Evolutionary conservation across 2,113 vertebrate genomes (phyloP).

Genomic region (Neolamprologus fasciatus): DNA sequence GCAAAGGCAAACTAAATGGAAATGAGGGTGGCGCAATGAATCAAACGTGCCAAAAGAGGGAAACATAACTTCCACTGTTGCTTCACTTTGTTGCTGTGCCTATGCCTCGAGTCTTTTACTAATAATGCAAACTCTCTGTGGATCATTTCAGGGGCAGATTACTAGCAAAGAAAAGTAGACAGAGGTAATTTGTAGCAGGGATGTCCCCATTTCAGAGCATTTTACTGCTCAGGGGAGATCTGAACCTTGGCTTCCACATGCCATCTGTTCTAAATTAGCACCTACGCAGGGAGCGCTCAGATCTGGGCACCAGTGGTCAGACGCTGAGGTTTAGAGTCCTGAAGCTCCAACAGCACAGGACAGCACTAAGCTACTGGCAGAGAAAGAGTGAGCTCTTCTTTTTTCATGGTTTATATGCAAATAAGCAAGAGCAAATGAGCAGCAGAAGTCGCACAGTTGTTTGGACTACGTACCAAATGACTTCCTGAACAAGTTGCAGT

Average conservation of each 20-base stretch:
- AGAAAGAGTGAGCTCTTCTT: not conserved
- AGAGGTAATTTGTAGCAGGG: not conserved
- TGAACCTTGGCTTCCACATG: not conserved
- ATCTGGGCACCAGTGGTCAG: slow-evolving; percentile 14
- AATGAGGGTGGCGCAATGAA: not conserved
- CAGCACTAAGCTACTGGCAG: not conserved
- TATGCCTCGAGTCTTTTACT: not conserved
- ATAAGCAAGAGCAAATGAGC: not conserved
- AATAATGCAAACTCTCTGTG: not conserved
- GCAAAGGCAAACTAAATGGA: not conserved
- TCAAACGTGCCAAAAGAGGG: not conserved
- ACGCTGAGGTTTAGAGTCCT: not conserved
- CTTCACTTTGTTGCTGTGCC: not conserved
- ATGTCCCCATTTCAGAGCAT: not conserved
- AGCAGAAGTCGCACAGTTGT: not conserved
- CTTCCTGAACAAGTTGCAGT: not conserved
- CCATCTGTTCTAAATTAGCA: slow-evolving; percentile 59
- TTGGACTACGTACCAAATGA: not conserved
- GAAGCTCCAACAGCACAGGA: not conserved
- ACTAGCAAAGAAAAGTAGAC: not conserved
- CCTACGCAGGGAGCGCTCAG: slow-evolving; percentile 25
- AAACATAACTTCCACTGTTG: not conserved
- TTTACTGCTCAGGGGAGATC: slow-evolving; percentile 21
- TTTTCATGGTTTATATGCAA: not conserved
- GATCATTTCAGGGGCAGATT: not conserved